Evolutionary conservation across 2,113 vertebrate species (phyloP).

Genomic region (Calypte anna): DNA sequence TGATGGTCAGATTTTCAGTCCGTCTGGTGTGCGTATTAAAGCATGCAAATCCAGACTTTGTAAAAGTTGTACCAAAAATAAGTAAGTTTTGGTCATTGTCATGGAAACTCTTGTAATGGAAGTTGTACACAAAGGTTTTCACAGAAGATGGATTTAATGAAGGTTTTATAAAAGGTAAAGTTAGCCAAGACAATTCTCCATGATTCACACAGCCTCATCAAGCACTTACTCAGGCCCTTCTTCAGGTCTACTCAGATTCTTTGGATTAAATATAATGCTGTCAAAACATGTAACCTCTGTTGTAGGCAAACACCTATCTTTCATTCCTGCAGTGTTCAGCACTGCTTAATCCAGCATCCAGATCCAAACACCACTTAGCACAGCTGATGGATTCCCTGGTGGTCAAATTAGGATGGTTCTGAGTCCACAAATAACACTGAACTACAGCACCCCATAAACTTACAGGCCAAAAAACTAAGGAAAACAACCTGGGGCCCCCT

Average conservation of each 20-base stretch:
- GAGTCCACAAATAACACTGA: background rate
- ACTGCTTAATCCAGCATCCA: background rate
- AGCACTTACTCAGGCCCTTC: background rate
- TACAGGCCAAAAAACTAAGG: background rate
- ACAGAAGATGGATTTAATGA: background rate
- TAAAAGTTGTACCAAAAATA: background rate
- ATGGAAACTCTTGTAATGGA: background rate
- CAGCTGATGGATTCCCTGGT: background rate
- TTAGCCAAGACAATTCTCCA: background rate
- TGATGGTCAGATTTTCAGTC: background rate
- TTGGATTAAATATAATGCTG: background rate
- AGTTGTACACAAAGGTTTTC: background rate
- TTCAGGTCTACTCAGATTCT: background rate
- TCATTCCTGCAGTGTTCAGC: background rate
- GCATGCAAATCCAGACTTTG: background rate
- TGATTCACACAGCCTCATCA: background rate
- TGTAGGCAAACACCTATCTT: background rate
- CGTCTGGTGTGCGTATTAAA: background rate
- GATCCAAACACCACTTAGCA: background rate
- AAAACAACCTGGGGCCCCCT: rapidly evolving
- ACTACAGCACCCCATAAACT: background rate
- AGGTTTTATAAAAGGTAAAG: background rate
- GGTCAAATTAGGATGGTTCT: background rate
- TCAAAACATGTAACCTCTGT: background rate
- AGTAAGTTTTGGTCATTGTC: background rate